Conservation (phyloP, 1,140 invertebrate genomes). For the Euborellia annulipes region DNA sequence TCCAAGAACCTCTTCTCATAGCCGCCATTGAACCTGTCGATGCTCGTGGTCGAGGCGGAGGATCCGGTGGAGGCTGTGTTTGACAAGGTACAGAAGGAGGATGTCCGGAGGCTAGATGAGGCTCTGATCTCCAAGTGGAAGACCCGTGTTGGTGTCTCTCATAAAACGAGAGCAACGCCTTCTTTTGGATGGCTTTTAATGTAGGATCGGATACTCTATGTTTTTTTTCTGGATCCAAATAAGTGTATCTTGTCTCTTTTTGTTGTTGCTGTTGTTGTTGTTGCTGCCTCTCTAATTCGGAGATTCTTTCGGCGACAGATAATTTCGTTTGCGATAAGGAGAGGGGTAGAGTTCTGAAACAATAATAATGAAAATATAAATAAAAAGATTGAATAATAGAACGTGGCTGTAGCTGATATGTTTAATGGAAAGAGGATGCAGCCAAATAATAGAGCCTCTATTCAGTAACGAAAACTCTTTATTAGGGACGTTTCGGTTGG, state of each 20-base stretch:
- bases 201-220: conserved; percentile 55
- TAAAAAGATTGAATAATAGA: no score
- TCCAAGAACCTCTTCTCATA: conserved; percentile 14
- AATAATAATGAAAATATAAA: conserved; percentile 1
- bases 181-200: conserved; percentile 73
- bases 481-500: no score
- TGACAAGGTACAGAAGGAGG: conserved; percentile 7
- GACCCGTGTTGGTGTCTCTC: conserved; percentile 45
- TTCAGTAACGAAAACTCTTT: no score
- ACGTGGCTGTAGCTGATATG: no score
- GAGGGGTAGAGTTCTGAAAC: conserved; percentile 18
- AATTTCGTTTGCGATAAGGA: conserved; percentile 32
- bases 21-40: conserved; percentile 12
- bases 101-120: conserved; percentile 27
- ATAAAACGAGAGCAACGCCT: conserved; percentile 70
- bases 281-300: conserved; percentile 45
- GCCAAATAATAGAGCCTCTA: no score
- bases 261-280: conserved; percentile 28
- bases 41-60: conserved; percentile 30
- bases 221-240: conserved; percentile 59
- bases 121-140: conserved; percentile 30
- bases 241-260: conserved; percentile 40
- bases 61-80: conserved; percentile 12
- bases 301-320: conserved; percentile 59
- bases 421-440: no score